Evolutionary conservation across 2,888 invertebrate genomes (phyloP), one percentile per base, ranked within the genome.

Genomic region (Melipona bicolor): DNA sequence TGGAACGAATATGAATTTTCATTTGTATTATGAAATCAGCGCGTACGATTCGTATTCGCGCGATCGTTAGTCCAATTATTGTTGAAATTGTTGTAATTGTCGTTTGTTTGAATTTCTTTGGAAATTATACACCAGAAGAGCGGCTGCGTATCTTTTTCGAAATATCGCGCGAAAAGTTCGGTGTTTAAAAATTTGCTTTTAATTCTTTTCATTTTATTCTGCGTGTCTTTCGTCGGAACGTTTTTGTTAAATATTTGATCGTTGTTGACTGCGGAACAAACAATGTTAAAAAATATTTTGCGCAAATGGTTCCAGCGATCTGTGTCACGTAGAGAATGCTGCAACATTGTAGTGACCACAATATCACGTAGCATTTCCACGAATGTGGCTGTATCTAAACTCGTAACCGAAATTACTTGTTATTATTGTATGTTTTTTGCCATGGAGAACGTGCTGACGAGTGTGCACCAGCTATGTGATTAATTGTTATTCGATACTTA

Each of bases 301-400:
- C 69, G 70, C 43, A 64, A 81, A 82, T 59, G 52, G 70, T 43
- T 4, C 19, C 70, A 50, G 32, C 27, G n/a, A 56, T 56, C 49
- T 24, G 76, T 27, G 75, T 83, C 83, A 83, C 83, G 83, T 82
- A 82, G 83, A 24, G 82, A 49, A 71, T 49, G 50, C 56, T 32
- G 52, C 56, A 36, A 65, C 52, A 62, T 62, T 74, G 61, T 56
- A 50, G 15, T 56, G 56, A 50, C 50, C 77, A 50, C 24, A 70
- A 80, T 74, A 83, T 87, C 87, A 88, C 87, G 87, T 87, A 87
- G 79, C 83, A 81, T 81, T 87, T 77, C 73, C 50, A 74, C 83
- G 80, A 81, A 88, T 89, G 89, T 89, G 87, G 84, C 56, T 67
- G 87, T 77, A 86, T 88, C 88, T 83, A 69, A 86, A 88, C 89